Percentiles rank a stretch among this genome's conserved stretches.
phyloP scores from a whole-genome alignment of 2,797 vertebrate genomes.

The Sebastes paucispinis region DNA sequence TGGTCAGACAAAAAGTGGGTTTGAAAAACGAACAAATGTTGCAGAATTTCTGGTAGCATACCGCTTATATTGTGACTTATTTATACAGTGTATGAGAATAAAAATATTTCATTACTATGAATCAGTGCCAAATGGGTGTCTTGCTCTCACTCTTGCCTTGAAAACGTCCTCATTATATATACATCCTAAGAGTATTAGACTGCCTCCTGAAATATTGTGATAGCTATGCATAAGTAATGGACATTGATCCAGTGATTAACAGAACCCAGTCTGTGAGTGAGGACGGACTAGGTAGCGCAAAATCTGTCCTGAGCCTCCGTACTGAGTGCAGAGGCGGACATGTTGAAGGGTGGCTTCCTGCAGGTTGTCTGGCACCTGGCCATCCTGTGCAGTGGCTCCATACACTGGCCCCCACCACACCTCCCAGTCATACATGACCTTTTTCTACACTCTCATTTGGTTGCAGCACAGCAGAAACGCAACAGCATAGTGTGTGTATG shows the following conservation, averaged over 20 bases:
- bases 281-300: constrained; percentile 25
- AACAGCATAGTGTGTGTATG: constrained; percentile 6
- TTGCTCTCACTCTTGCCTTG: not conserved
- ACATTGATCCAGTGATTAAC: constrained; percentile 53
- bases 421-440: constrained; percentile 62
- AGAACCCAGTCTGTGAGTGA: not conserved
- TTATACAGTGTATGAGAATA: not conserved
- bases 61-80: not conserved
- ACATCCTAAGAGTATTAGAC: constrained; percentile 5
- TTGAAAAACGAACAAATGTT: not conserved
- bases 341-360: constrained; percentile 36
- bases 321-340: constrained; percentile 19
- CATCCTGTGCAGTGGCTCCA: constrained; percentile 40
- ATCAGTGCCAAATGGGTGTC: constrained; percentile 1
- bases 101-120: not conserved
- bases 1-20: not conserved
- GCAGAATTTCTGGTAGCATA: not conserved
- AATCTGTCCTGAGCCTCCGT: constrained; percentile 24
- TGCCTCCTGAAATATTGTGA: constrained; percentile 29
- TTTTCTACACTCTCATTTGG: constrained; percentile 41
- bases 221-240: constrained; percentile 46
- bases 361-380: constrained; percentile 58
- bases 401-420: constrained; percentile 11
- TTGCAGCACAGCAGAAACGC: constrained; percentile 23
- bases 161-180: constrained; percentile 20